Evolutionary conservation across 2,113 vertebrate genomes (phyloP).

Genomic region (Festucalex cinctus): DNA sequence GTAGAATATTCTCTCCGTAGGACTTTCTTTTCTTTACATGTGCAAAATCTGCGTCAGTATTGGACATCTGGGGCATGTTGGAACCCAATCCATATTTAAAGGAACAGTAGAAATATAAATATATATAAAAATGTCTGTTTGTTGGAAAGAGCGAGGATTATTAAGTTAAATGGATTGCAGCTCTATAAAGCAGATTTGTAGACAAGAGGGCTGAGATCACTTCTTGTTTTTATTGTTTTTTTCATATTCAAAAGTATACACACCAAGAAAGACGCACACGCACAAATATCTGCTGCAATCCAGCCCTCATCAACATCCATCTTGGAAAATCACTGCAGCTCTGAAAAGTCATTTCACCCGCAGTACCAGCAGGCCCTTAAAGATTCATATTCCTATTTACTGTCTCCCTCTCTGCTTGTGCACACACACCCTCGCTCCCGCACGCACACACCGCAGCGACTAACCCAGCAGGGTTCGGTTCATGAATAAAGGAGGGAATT

Average conservation of each 20-base stretch:
- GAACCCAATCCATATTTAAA: constrained; percentile 5
- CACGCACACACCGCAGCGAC: constrained; percentile 26
- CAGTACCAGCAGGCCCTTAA: constrained; percentile 70
- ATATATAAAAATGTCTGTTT: constrained; percentile 5
- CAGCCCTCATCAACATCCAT: constrained; percentile 69
- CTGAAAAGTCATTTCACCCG: constrained; percentile 70
- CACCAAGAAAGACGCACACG: constrained; percentile 20
- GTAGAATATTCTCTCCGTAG: not conserved
- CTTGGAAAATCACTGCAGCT: constrained; percentile 71
- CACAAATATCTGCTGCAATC: constrained; percentile 51
- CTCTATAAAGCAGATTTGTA: constrained; percentile 33
- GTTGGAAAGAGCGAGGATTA: constrained; percentile 11
- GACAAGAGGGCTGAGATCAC: constrained; percentile 11
- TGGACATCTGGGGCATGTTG: constrained; percentile 4
- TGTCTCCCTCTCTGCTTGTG: constrained; percentile 52
- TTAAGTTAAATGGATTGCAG: constrained; percentile 35
- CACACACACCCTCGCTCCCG: constrained; percentile 5
- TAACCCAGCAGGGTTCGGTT: constrained; percentile 67
- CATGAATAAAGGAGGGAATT: constrained; percentile 75
- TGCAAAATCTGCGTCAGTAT: constrained; percentile 10
- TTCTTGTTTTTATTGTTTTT: constrained; percentile 7
- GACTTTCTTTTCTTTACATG: not conserved
- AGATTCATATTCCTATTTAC: constrained; percentile 76
- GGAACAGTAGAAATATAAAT: constrained; percentile 10
- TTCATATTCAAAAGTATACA: constrained; percentile 14